Evolutionary conservation across 2,797 vertebrate species (phyloP).

Genomic region (Danionella dracula): DNA sequence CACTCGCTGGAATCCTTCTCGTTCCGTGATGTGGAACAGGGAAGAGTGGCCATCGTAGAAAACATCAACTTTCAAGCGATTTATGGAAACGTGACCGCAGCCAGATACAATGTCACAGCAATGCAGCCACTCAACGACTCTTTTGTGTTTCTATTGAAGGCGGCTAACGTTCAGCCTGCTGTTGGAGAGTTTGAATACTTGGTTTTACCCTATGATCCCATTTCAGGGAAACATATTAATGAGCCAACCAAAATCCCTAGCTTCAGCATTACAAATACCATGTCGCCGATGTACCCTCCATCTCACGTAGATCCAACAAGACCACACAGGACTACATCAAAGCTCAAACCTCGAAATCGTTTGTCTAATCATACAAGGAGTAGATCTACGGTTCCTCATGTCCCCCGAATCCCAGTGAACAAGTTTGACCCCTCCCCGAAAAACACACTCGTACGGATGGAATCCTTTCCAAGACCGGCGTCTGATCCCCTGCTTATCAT

Average conservation of each 20-base stretch:
- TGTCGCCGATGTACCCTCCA: slow-evolving; percentile 40
- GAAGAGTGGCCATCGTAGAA: slow-evolving; percentile 72
- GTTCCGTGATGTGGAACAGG: slow-evolving; percentile 78
- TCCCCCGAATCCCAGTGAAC: slow-evolving; percentile 38
- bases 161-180: slow-evolving; percentile 80
- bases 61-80: slow-evolving; percentile 61
- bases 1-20: slow-evolving; percentile 70
- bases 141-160: slow-evolving; percentile 79
- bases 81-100: slow-evolving; percentile 34
- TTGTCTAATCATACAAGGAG: slow-evolving; percentile 60
- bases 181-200: slow-evolving; percentile 75
- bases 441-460: slow-evolving; percentile 45
- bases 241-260: slow-evolving; percentile 35
- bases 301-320: slow-evolving; percentile 53
- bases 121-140: slow-evolving; percentile 74
- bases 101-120: slow-evolving; percentile 50
- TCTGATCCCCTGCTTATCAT: slow-evolving; percentile 72
- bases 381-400: slow-evolving; percentile 26
- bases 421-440: slow-evolving; percentile 45
- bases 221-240: slow-evolving; percentile 44
- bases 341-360: slow-evolving; percentile 52
- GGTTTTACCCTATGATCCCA: slow-evolving; percentile 71
- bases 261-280: slow-evolving; percentile 45
- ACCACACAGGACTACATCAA: slow-evolving; percentile 56
- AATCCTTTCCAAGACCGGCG: slow-evolving; percentile 61